phyloP scores from a whole-genome alignment of 1,140 invertebrate genomes.

The Pachypsylla venusta region DNA sequence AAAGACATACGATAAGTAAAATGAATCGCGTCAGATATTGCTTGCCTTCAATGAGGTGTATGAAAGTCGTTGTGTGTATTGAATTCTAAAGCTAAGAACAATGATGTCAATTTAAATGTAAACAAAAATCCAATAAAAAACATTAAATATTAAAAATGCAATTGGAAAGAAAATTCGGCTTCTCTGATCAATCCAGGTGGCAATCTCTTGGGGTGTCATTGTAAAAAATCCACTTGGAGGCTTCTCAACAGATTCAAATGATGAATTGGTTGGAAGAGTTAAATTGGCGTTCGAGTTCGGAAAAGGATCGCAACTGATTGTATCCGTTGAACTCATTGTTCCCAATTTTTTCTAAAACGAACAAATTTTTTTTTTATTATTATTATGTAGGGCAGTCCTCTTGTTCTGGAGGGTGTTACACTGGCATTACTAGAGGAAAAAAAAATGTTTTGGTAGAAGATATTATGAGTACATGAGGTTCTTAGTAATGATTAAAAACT shows the following conservation, averaged over 20 bases:
- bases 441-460: too few relatives aligned
- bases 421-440: too few relatives aligned
- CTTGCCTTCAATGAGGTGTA: too few relatives aligned
- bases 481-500: too few relatives aligned
- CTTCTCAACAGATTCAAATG: constrained; percentile 15
- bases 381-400: too few relatives aligned
- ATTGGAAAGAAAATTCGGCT: constrained; percentile 61
- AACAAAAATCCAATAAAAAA: constrained; percentile 72
- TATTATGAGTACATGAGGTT: too few relatives aligned
- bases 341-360: not conserved
- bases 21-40: too few relatives aligned
- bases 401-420: too few relatives aligned
- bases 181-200: constrained; percentile 68
- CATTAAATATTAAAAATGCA: constrained; percentile 63
- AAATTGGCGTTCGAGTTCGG: constrained; percentile 30
- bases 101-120: constrained; percentile 31
- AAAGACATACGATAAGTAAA: too few relatives aligned
- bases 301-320: constrained; percentile 18
- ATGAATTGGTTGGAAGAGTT: constrained; percentile 45
- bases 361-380: too few relatives aligned
- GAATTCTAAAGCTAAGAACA: constrained; percentile 4
- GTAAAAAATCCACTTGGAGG: constrained; percentile 48
- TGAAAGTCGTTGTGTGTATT: too few relatives aligned
- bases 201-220: constrained; percentile 71
- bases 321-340: constrained; percentile 19